A percentile compares a stretch with the other conserved stretches of the same genome.
These are phyloP conservation scores for Stigmatopora argus DNA, from an alignment of 2,113 vertebrate species.

Conservation along the genomic window DNA sequence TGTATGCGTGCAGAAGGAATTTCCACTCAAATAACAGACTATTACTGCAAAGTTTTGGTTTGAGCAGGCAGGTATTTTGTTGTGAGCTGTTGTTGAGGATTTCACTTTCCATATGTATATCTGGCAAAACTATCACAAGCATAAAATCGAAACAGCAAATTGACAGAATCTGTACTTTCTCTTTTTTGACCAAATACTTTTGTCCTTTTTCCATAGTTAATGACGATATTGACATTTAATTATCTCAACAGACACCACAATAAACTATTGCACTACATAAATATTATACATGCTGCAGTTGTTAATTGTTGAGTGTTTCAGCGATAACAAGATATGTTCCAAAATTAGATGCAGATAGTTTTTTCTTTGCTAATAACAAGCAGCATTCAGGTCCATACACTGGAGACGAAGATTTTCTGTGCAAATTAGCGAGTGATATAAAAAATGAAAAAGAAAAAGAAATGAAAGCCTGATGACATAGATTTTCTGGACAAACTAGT, in stretches of 20 bases:
- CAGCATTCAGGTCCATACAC: too few relatives aligned
- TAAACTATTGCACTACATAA: too few relatives aligned
- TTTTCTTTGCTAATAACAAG: not conserved
- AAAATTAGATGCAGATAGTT: too few relatives aligned
- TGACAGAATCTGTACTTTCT: too few relatives aligned
- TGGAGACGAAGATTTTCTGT: not conserved
- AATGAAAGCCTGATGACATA: not conserved
- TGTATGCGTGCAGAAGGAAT: not conserved
- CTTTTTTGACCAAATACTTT: too few relatives aligned
- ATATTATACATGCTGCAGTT: not conserved
- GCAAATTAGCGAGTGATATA: not conserved
- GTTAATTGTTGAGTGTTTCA: not conserved
- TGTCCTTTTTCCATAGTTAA: too few relatives aligned
- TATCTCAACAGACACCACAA: too few relatives aligned
- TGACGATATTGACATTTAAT: too few relatives aligned
- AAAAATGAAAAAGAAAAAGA: not conserved
- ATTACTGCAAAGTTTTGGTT: not conserved
- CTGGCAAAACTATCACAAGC: too few relatives aligned
- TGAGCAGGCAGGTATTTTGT: not conserved
- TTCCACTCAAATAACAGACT: not conserved
- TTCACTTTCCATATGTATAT: too few relatives aligned
- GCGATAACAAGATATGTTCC: not conserved
- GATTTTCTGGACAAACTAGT: not conserved
- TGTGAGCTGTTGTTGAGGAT: too few relatives aligned
- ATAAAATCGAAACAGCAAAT: too few relatives aligned